These are phyloP conservation scores for Alca torda DNA, from an alignment of 2,797 vertebrate genomes.

Conservation along the genomic window DNA sequence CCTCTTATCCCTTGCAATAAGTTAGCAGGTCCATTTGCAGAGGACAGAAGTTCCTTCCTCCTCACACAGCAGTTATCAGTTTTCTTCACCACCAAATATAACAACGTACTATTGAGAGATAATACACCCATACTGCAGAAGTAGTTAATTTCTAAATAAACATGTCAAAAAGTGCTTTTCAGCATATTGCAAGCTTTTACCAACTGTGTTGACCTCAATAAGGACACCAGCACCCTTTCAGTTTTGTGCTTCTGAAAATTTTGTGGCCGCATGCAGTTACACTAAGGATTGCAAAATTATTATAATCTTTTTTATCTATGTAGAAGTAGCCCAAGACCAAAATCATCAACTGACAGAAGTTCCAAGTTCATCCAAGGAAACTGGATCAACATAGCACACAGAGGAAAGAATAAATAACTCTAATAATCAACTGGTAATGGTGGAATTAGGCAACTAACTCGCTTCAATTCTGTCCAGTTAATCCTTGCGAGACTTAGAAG, in stretches of 20 bases:
- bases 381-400: not conserved
- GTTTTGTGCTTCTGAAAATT: not conserved
- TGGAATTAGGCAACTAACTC: not conserved
- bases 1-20: not conserved
- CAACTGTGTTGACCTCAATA: not conserved
- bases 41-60: not conserved
- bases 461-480: not conserved
- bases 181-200: not conserved
- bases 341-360: not conserved
- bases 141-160: not conserved
- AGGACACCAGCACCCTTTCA: not conserved
- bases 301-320: not conserved
- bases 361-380: constrained; percentile 7
- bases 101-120: not conserved
- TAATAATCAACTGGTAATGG: not conserved
- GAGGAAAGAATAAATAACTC: not conserved
- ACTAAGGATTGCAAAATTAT: not conserved
- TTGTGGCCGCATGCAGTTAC: not conserved
- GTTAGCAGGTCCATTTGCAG: not conserved
- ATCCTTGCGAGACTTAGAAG: not conserved
- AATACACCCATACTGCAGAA: not conserved
- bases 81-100: not conserved
- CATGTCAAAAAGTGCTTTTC: not conserved
- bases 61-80: not conserved
- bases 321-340: not conserved